Conservation (phyloP, 2,888 invertebrate species). For the Cactoblastis cactorum region DNA sequence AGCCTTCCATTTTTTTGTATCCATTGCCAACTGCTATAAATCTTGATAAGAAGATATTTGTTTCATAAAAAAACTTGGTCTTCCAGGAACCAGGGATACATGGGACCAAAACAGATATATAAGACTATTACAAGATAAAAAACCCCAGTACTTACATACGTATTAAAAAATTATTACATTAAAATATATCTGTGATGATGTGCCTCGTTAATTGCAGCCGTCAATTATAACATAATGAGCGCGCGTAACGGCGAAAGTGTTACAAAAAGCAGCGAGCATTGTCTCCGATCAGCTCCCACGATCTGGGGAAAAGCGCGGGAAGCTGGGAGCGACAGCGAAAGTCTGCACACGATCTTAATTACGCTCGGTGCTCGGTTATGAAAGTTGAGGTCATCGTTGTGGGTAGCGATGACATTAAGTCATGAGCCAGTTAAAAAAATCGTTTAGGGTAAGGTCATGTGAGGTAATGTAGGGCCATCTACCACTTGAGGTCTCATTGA, state of each 20-base stretch:
- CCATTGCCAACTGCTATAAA: too few species aligned
- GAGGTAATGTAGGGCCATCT: too few species aligned
- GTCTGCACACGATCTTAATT: slow-evolving; percentile 1
- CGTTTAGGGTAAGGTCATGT: too few species aligned
- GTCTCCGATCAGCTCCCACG: slow-evolving; percentile 50
- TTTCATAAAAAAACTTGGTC: too few species aligned
- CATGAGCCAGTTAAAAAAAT: too few species aligned
- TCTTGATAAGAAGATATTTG: too few species aligned
- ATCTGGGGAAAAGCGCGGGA: slow-evolving; percentile 74
- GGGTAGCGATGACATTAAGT: neutral
- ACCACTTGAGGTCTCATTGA: too few species aligned
- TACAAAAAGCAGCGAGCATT: slow-evolving; percentile 8
- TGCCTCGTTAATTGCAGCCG: slow-evolving; percentile 58
- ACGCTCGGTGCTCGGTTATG: neutral
- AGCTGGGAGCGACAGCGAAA: slow-evolving; percentile 63
- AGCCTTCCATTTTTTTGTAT: too few species aligned
- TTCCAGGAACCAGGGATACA: too few species aligned
- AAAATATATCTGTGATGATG: slow-evolving; percentile 40
- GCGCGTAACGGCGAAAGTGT: slow-evolving; percentile 11
- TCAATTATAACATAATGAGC: slow-evolving; percentile 19
- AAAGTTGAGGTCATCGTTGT: neutral
- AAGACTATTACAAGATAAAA: too few species aligned
- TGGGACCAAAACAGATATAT: too few species aligned
- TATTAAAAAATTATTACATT: neutral
- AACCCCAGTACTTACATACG: too few species aligned